phyloP scores from a whole-genome alignment of 2,797 vertebrate species.

The Orestias chungarensis region DNA sequence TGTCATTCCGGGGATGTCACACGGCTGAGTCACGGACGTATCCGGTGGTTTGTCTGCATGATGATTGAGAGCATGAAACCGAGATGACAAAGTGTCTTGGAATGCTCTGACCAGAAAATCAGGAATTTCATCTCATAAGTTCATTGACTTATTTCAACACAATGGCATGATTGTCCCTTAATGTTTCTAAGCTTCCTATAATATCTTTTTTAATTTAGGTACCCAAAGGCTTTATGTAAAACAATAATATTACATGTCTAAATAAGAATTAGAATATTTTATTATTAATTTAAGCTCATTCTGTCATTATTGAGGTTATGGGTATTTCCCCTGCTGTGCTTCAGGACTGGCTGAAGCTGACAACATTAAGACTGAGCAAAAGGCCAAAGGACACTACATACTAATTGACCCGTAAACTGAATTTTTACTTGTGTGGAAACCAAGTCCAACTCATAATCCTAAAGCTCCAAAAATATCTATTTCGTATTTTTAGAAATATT shows the following conservation, averaged over 20 bases:
- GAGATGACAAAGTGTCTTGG: slow-evolving; percentile 40
- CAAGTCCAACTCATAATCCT: neutral
- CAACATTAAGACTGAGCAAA: neutral
- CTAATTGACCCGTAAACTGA: neutral
- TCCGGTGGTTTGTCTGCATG: slow-evolving; percentile 28
- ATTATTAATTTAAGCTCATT: neutral
- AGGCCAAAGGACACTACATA: neutral
- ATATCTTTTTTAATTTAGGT: neutral
- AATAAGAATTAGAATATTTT: neutral
- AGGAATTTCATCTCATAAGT: slow-evolving; percentile 59
- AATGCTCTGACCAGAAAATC: slow-evolving; percentile 58
- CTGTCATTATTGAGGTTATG: neutral
- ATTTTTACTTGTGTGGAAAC: neutral
- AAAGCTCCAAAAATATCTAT: no score
- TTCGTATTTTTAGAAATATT: no score
- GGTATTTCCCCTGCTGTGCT: neutral
- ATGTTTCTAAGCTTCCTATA: neutral
- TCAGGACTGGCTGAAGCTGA: neutral
- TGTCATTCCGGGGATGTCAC: slow-evolving; percentile 58
- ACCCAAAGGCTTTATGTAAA: neutral
- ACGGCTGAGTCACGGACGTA: slow-evolving; percentile 60
- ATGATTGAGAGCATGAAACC: slow-evolving; percentile 34
- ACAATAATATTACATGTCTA: neutral
- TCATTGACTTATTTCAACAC: slow-evolving; percentile 14
- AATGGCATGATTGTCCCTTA: neutral